Evolutionary conservation across 2,113 vertebrate genomes (phyloP), one percentile per base, ranked within the genome.

Genomic region (Pardalotus punctatus): DNA sequence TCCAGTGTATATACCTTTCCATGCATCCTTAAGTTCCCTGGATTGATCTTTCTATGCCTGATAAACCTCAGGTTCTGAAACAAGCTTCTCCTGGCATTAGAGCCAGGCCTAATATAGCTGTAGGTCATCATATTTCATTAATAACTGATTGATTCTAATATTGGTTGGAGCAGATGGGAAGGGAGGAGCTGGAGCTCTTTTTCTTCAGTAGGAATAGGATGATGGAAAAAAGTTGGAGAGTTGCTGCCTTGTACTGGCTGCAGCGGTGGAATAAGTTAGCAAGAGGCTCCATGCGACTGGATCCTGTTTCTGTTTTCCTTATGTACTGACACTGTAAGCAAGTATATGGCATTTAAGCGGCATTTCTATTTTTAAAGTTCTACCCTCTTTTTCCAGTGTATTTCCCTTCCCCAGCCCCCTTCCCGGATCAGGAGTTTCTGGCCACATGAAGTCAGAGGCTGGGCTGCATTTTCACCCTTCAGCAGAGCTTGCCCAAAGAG

Each of bases 181-280:
- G 64, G 88, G 92, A 90, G 85, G 90, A 86, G 72, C 76, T 80
- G 51, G 60, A 90, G 88, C 56, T 69, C 53, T 86, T 86, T 92
- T 90, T 70, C 88, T 92, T 90, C 72, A 31, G 7, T 79, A 93
- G 90, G 74, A 96, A 53, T 31, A 79, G 77, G 43, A 71, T 88
- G 79, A 65, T 94, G 94, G 96, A 97, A 96, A 96, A 95, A 90
- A 88, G 90, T 93, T 78, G 54, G 76, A 81, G 90, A 76, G 56
- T 74, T 5, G 7, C 48, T 81, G 93, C 86, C 81, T 62, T 66
- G 62, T 54, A 95, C 77, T 96, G 96, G 94, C 94, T 78, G 77
- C 60, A 88, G 85, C 0, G 67, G 90, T 93, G 96, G 93, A 96
- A 96, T 82, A 96, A 97, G 92, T 96, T 96, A 97, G 92, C 96